phyloP scores from a whole-genome alignment of 1,140 invertebrate genomes.

The Apis dorsata region DNA sequence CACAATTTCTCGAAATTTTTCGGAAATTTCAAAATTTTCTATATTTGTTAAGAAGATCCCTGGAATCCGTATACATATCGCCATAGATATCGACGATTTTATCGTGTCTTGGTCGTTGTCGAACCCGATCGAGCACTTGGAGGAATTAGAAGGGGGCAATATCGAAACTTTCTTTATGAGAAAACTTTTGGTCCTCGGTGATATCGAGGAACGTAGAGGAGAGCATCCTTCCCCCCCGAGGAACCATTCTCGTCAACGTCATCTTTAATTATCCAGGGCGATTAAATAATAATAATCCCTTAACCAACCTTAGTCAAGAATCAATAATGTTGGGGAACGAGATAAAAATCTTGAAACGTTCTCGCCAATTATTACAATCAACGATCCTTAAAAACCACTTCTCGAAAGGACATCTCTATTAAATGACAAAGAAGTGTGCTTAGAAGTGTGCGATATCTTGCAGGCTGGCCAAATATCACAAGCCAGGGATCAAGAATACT shows the following conservation, averaged over 20 bases:
- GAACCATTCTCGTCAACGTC: neutral
- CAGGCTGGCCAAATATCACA: too few relatives aligned
- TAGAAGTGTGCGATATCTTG: too few relatives aligned
- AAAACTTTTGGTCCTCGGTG: slow-evolving; percentile 5
- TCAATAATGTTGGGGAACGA: too few relatives aligned
- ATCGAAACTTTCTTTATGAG: slow-evolving; percentile 19
- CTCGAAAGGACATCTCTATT: too few relatives aligned
- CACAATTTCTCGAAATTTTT: too few relatives aligned
- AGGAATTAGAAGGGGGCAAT: neutral
- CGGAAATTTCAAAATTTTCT: neutral
- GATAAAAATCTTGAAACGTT: too few relatives aligned
- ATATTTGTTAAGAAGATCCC: too few relatives aligned
- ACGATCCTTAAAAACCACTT: too few relatives aligned
- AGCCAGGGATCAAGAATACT: too few relatives aligned
- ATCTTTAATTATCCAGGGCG: too few relatives aligned
- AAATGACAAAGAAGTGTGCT: too few relatives aligned
- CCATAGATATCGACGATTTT: neutral
- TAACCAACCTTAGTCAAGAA: neutral
- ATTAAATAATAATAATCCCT: neutral
- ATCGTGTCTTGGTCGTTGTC: neutral
- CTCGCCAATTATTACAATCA: too few relatives aligned
- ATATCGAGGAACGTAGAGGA: neutral
- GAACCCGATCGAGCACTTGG: neutral
- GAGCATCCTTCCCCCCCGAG: neutral
- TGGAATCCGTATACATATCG: neutral